These are phyloP conservation scores for Eudyptes chrysolophus DNA, from an alignment of 2,113 vertebrate species.

Conservation along the genomic window DNA sequence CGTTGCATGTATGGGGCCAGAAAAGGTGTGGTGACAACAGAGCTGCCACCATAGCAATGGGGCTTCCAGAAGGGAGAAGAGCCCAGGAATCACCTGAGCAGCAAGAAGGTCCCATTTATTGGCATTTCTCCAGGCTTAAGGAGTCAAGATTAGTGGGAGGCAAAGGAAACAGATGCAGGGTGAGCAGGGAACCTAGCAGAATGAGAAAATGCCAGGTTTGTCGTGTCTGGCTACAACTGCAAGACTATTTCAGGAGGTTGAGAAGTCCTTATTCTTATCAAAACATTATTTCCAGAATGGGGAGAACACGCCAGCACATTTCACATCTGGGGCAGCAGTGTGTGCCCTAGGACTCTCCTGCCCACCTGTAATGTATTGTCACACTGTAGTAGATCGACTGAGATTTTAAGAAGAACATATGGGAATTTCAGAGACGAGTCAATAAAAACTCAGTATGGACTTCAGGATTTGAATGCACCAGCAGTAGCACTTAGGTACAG, in stretches of 20 bases:
- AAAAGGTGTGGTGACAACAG: background rate
- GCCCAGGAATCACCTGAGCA: background rate
- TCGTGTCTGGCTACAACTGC: fast-evolving
- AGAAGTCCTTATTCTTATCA: background rate
- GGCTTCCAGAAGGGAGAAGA: background rate
- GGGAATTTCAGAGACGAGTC: background rate
- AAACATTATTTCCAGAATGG: background rate
- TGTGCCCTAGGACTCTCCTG: background rate
- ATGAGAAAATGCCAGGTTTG: background rate
- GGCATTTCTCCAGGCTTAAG: background rate
- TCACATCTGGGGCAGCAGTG: background rate
- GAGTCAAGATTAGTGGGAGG: background rate
- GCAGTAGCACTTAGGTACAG: background rate
- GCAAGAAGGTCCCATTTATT: background rate
- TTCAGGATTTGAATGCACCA: background rate
- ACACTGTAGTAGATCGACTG: background rate
- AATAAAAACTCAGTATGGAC: background rate
- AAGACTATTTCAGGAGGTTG: background rate
- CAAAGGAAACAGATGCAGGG: background rate
- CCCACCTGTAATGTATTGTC: background rate
- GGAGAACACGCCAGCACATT: background rate
- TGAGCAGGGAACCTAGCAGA: background rate
- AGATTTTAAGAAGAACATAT: background rate
- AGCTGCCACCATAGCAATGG: background rate
- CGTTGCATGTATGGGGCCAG: background rate